A percentile compares a stretch with the other conserved stretches of the same genome.
phyloP scores from a whole-genome alignment of 2,888 invertebrate genomes.

The Bombylius major region DNA sequence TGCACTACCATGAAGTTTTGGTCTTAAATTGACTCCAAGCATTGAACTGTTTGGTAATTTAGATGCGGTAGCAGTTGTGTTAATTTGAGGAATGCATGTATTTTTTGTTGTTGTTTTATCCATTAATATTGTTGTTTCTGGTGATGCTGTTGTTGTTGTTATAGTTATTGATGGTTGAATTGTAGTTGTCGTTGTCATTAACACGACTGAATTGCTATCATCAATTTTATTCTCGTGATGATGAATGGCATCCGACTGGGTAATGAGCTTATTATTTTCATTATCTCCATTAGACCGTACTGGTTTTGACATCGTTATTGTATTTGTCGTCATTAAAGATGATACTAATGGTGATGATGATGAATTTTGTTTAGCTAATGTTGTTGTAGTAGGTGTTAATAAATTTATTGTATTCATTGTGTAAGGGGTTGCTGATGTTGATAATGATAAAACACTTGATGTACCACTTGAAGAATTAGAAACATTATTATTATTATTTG shows the following conservation, averaged over 20 bases:
- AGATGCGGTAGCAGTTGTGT: conserved; percentile 1
- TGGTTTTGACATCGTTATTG: neutral
- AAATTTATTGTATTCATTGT: neutral
- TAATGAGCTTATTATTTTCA: conserved; percentile 5
- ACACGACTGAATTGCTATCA: neutral
- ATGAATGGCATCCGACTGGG: conserved; percentile 13
- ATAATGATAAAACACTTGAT: neutral
- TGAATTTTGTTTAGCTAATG: too few relatives aligned
- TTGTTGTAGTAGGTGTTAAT: neutral
- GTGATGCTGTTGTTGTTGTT: conserved; percentile 8
- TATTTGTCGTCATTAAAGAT: neutral
- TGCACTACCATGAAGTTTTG: conserved; percentile 29
- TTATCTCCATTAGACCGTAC: neutral
- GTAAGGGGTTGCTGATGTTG: neutral
- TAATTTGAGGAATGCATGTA: neutral
- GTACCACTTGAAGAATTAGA: neutral
- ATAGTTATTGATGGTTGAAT: conserved; percentile 2
- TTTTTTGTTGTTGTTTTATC: too few relatives aligned
- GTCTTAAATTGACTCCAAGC: conserved; percentile 22
- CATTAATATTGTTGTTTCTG: too few relatives aligned
- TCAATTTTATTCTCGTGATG: conserved; percentile 4
- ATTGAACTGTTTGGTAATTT: conserved; percentile 17
- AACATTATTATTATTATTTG: neutral
- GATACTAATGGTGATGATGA: neutral
- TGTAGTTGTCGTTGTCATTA: conserved; percentile 2